phyloP scores from a whole-genome alignment of 1,140 invertebrate genomes.

The Acromyrmex echinatior region DNA sequence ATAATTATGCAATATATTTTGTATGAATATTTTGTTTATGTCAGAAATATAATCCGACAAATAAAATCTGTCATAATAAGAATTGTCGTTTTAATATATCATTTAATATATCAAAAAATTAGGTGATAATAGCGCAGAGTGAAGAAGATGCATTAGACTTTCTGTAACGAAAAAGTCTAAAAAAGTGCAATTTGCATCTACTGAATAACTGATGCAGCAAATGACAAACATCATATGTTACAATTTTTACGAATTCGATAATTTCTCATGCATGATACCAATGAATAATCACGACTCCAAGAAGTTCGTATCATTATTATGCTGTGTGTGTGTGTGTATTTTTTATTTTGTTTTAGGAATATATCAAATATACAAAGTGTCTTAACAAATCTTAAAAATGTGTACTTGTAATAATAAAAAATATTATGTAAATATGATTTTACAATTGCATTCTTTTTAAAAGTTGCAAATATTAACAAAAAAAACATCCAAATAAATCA shows the following conservation, averaged over 20 bases:
- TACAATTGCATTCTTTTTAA: background rate
- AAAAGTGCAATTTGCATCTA: constrained; percentile 18
- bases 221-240: constrained; percentile 12
- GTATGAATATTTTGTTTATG: background rate
- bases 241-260: background rate
- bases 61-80: background rate
- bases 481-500: background rate
- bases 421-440: background rate
- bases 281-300: background rate
- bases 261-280: constrained; percentile 24
- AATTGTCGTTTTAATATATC: constrained; percentile 5
- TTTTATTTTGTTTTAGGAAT: background rate
- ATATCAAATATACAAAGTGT: background rate
- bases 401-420: constrained; percentile 8
- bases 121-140: constrained; percentile 4
- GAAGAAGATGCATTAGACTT: constrained; percentile 10
- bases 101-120: constrained; percentile 14
- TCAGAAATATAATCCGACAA: constrained; percentile 26
- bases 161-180: background rate
- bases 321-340: too few species aligned
- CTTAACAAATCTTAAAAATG: background rate
- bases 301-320: background rate
- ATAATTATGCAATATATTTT: background rate
- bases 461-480: background rate
- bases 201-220: background rate